Percentiles rank a stretch among this genome's conserved stretches.
phyloP scores from a whole-genome alignment of 2,797 vertebrate genomes.

The Darevskia mixta region DNA sequence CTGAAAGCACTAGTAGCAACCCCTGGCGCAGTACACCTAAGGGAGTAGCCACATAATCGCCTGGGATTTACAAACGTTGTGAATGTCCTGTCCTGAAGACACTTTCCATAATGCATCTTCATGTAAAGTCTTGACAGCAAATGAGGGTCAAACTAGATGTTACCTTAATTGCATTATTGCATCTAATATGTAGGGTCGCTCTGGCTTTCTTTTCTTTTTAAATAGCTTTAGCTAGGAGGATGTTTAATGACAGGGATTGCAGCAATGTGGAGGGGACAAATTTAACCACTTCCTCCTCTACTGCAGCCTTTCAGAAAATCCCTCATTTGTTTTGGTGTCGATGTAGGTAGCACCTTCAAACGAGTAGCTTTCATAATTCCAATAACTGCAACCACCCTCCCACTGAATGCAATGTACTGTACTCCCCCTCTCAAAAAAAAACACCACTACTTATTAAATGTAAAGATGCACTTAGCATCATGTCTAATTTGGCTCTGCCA shows the following conservation, averaged over 20 bases:
- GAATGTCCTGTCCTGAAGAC: background rate
- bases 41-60: slow-evolving; percentile 36
- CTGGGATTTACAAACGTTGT: slow-evolving; percentile 49
- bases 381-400: too few relatives aligned
- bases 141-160: background rate
- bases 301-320: background rate
- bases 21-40: slow-evolving; percentile 45
- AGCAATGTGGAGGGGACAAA: background rate
- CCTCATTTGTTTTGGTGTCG: background rate
- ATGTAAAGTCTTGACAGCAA: slow-evolving; percentile 10
- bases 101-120: slow-evolving; percentile 39
- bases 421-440: too few relatives aligned
- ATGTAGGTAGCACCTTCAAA: background rate
- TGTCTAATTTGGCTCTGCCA: too few relatives aligned
- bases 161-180: background rate
- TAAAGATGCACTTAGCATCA: too few relatives aligned
- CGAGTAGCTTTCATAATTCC: background rate
- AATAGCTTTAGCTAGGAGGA: background rate
- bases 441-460: too few relatives aligned
- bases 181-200: background rate
- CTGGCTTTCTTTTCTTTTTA: background rate
- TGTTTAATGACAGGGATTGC: background rate
- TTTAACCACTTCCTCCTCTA: background rate
- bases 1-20: slow-evolving; percentile 43
- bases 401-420: too few relatives aligned